phyloP scores from a whole-genome alignment of 2,888 invertebrate species.

The Megaustenia siamemsis region DNA sequence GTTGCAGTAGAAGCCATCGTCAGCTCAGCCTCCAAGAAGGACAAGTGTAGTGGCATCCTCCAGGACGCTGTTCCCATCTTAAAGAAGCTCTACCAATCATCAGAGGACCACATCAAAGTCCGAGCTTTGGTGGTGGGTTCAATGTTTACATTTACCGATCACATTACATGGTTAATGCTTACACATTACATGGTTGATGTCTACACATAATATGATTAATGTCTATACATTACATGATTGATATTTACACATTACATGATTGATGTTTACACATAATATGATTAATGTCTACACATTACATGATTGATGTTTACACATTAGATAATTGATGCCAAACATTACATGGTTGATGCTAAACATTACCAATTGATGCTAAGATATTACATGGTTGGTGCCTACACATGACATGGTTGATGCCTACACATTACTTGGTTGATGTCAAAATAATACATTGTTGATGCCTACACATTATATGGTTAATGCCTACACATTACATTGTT shows the following conservation, averaged over 20 bases:
- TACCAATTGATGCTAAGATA: too few relatives aligned
- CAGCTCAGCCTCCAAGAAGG: slow-evolving; percentile 97
- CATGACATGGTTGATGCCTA: too few relatives aligned
- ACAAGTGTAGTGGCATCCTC: slow-evolving; percentile 94
- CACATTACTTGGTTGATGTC: background rate
- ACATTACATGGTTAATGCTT: background rate
- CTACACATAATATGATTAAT: too few relatives aligned
- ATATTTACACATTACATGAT: too few relatives aligned
- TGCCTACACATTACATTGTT: background rate
- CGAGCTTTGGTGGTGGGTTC: slow-evolving; percentile 83
- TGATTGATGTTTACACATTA: too few relatives aligned
- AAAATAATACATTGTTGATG: background rate
- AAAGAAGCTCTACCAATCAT: slow-evolving; percentile 93
- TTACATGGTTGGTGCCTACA: too few relatives aligned
- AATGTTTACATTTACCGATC: background rate
- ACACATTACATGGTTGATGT: too few relatives aligned
- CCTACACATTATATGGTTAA: background rate
- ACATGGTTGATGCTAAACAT: too few relatives aligned
- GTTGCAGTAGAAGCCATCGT: slow-evolving; percentile 98
- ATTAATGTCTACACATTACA: too few relatives aligned
- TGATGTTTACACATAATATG: too few relatives aligned
- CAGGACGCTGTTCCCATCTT: slow-evolving; percentile 93
- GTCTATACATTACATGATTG: too few relatives aligned
- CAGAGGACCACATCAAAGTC: slow-evolving; percentile 91
- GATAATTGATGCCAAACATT: background rate